Evolutionary conservation across 2,888 invertebrate species (phyloP).

Genomic region (Ceriagrion tenellum): DNA sequence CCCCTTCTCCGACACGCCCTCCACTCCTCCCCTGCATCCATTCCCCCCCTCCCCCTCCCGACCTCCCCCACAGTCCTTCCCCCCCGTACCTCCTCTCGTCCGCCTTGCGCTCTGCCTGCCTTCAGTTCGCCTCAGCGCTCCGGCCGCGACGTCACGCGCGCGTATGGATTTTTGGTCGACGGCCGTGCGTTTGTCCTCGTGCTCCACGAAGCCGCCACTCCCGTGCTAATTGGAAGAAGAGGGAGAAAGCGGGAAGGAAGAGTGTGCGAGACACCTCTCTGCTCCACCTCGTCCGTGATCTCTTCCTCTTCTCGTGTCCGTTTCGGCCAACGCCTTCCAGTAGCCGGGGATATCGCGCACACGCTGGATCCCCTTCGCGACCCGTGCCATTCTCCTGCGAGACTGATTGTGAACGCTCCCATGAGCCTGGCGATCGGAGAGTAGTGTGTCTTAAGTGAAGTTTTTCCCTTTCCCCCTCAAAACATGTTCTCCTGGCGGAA

Average conservation of each 20-base stretch:
- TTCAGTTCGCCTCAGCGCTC: constrained; percentile 14
- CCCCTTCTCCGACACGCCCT: neutral
- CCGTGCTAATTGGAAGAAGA: neutral
- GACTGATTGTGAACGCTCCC: neutral
- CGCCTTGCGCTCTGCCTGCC: neutral
- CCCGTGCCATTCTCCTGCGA: neutral
- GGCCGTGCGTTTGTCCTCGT: neutral
- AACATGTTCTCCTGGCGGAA: constrained; percentile 50
- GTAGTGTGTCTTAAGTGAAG: neutral
- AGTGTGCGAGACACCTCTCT: no score
- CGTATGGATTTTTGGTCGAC: neutral
- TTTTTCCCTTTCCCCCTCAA: neutral
- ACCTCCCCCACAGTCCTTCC: neutral
- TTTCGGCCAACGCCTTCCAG: neutral
- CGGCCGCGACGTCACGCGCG: neutral
- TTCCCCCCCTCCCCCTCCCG: neutral
- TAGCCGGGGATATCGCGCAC: neutral
- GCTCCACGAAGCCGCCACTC: neutral
- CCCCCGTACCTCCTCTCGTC: neutral
- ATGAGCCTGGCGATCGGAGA: neutral
- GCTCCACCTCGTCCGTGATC: no score
- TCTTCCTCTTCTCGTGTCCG: no score
- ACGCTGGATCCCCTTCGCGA: neutral
- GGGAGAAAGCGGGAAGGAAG: neutral
- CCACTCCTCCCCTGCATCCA: neutral